Evolutionary conservation across 2,888 invertebrate genomes (phyloP), one percentile per base, ranked within the genome.

Genomic region (Monochamus alternatus): DNA sequence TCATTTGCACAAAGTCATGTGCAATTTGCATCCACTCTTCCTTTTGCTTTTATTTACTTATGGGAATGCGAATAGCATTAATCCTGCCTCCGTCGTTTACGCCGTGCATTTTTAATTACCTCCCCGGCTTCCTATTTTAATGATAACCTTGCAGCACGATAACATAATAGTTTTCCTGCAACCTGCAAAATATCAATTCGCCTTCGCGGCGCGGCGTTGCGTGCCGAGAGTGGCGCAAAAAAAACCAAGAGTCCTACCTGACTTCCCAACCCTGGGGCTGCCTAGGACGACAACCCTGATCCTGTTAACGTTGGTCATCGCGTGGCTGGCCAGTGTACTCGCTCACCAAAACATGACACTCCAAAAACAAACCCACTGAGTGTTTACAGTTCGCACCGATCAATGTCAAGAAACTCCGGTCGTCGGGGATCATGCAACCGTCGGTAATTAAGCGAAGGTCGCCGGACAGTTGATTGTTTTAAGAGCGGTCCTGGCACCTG

Each of bases 281-380:
- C 95, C 95, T 88, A 94, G 91, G 88, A 95, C 94, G 90, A 94
- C 95, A 89, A 94, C 94, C 91, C 93, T 92, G 90, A 95, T 94
- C 89, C 93, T 93, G 90, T 93, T 94, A 88, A 94, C 93, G 90
- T 94, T 94, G 90, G 94, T 94, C 94, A 95, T 94, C 51, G 64
- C 74, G 47, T 43, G 38, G 71, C 31, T 55, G 66, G 62, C 66
- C 38, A 38, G 38, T 5, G 38, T 38, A n/a, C n/a, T 51, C 55
- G 52, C 9, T 22, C 62, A 63, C 62, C 70, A 71, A 63, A 71
- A 71, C 70, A 71, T 71, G 70, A 63, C 70, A 71, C 70, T 51
- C 47, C 47, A 4, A 51, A 30, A 30, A 14, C 51, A 47, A 63
- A 62, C 63, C 51, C 70, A 71, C 70, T 63, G 14, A 38, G 32